Conservation (phyloP, 92 coral and sea anemone species). For the Scolanthus callimorphus region DNA sequence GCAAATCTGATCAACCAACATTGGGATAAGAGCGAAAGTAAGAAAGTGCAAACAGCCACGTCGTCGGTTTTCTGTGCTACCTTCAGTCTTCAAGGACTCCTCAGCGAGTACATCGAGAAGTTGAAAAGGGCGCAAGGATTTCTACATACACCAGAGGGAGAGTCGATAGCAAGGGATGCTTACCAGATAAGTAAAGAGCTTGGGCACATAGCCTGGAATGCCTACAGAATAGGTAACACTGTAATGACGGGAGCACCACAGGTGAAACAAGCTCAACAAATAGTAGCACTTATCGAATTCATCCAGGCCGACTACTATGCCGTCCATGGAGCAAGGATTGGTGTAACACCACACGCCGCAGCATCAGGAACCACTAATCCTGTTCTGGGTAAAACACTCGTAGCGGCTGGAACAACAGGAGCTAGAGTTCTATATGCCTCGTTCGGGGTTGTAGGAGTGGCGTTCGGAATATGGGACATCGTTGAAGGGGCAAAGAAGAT, state of each 20-base stretch:
- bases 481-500: slow-evolving; percentile 17
- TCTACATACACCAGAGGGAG: too few relatives aligned
- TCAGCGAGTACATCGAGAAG: not conserved
- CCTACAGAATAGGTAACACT: not conserved
- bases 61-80: slow-evolving; percentile 8
- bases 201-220: too few relatives aligned
- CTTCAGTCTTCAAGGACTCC: slow-evolving; percentile 7
- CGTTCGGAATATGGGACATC: slow-evolving; percentile 9
- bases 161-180: too few relatives aligned
- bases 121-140: too few relatives aligned
- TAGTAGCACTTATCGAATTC: slow-evolving; percentile 1
- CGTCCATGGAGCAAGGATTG: slow-evolving; percentile 3
- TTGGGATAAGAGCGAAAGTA: not conserved
- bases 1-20: not conserved
- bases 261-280: not conserved
- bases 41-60: slow-evolving; percentile 7
- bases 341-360: slow-evolving; percentile 5
- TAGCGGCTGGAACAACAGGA: slow-evolving; percentile 21
- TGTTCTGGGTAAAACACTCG: slow-evolving; percentile 5
- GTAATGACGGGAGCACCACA: not conserved
- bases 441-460: slow-evolving; percentile 3
- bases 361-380: not conserved
- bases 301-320: slow-evolving; percentile 17
- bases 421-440: slow-evolving; percentile 7
- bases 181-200: too few relatives aligned